Base-by-base conservation (phyloP, 2,797 vertebrate species). In the Tauraco hartlaubi region DNA sequence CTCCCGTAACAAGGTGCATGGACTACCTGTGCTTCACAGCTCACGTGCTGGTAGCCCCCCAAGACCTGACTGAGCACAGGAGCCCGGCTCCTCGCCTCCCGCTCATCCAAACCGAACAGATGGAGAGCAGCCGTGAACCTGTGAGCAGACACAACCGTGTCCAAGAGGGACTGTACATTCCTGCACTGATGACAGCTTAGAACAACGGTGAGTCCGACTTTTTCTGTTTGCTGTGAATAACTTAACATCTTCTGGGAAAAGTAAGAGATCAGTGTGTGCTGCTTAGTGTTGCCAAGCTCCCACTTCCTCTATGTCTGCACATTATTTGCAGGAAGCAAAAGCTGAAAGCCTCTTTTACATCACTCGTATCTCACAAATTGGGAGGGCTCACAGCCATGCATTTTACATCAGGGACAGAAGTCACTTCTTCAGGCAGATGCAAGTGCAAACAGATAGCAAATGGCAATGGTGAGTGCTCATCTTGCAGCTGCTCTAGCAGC, bases 201-300 rank as follows among this genome's bases (percentile, higher is more conserved):
- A 94, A 69, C 64, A 89, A 78, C 3, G 1, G 54, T 11, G 41
- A 78, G 76, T 67, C 25, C 13, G 6, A 61, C 37, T 74, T 56
- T 17, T 64, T 82, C 85, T 77, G 63, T 85, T 82, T 93, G 68
- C 78, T 61, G 78, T 72, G 88, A 92, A 71, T 73, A 91, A 91
- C 81, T 75, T 58, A 43, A 31, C 51, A 74, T 76, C 88, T 67
- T 82, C 73, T 71, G 88, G 83, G 61, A 88, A 79, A 90, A 94
- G 67, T 12, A 78, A 69, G 80, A 49, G 74, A 87, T 61, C 26
- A 6, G 49, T 1, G 6, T 4, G 15, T 0, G 0, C 18, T 35
- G 52, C 74, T 77, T 29, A 54, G 44, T 1, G 0, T 29, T 82
- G 75, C 72, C 75, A 74, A 67, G 44, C 61, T 84, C 69, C 35